Base-by-base conservation (phyloP, 1,140 invertebrate genomes). In the Plodia interpunctella region DNA sequence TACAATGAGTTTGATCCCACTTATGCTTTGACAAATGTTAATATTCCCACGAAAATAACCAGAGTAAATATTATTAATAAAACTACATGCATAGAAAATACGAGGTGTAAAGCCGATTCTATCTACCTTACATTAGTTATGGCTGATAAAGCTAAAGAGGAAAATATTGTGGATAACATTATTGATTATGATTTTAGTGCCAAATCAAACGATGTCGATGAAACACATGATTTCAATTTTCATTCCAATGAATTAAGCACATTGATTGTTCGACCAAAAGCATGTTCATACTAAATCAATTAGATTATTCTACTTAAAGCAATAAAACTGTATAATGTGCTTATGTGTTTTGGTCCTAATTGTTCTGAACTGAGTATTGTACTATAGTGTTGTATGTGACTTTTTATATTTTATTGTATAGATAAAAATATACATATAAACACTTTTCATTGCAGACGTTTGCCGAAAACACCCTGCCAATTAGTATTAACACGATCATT, bases 381-480 rank as follows among this genome's bases (percentile, higher is more conserved):
- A 21, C 18, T n/a, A 25, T 6, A 52, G 13, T 30, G 17, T 57
- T 62, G 55, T 62, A 64, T 68, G 59, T 70, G 60, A 70, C 44
- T 57, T 63, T 49, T 58, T 28, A 58, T 61, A 53, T 57, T 56
- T 25, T 32, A 57, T 64, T 67, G 73, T 72, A 68, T 76, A 76
- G 62, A 66, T 49, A 63, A 63, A 57, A 62, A 67, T 59, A 30
- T 28, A 58, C 32, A 61, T 55, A 60, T 4, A 61, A 71, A 70
- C 66, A 80, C 75, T 76, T 79, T 81, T 75, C 78, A 83, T 83
- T 83, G 66, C 66, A 80, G 77, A 83, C 78, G 64, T 73, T 54
- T 50, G 44, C n/a, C 38, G 38, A 15, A 44, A 44, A 44, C 15
- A 62, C 57, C 70, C 72, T 69, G 78, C 78, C 78, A 83, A 83